Percentiles rank a stretch among this genome's conserved stretches.
Conservation (phyloP, 2,888 invertebrate genomes). For the Drosophila meridionalis region DNA sequence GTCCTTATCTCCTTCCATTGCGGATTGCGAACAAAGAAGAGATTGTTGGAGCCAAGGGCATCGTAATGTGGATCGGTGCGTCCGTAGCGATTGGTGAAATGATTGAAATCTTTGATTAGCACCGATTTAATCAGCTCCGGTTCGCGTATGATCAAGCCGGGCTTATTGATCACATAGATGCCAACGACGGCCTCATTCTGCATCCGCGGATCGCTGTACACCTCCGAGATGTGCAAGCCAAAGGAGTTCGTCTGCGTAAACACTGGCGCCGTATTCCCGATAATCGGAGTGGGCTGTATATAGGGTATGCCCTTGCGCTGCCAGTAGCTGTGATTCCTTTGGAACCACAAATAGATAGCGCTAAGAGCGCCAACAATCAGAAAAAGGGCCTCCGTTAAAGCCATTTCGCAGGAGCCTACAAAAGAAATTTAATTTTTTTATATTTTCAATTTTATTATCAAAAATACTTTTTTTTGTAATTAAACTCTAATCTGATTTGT, state of each 20-base stretch:
- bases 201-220: constrained; percentile 80
- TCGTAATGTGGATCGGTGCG: constrained; percentile 82
- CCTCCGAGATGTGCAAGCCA: constrained; percentile 80
- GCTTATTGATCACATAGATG: constrained; percentile 85
- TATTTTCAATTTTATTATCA: not conserved
- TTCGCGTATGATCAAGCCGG: constrained; percentile 85
- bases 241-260: constrained; percentile 75
- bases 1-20: constrained; percentile 85
- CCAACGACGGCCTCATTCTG: constrained; percentile 82
- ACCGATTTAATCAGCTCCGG: constrained; percentile 85
- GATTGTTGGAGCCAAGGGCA: constrained; percentile 83
- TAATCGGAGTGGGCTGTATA: constrained; percentile 82
- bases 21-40: constrained; percentile 85
- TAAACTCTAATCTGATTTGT: not conserved
- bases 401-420: constrained; percentile 49
- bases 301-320: constrained; percentile 82
- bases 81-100: constrained; percentile 82
- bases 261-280: constrained; percentile 84
- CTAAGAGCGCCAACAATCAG: constrained; percentile 53
- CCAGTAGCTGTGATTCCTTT: constrained; percentile 80
- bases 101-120: constrained; percentile 85
- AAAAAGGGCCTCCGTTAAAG: constrained; percentile 64
- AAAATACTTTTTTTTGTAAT: not conserved
- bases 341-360: constrained; percentile 82
- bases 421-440: not conserved